These are phyloP conservation scores for Grapholita molesta DNA, from an alignment of 1,140 invertebrate species.

Conservation along the genomic window DNA sequence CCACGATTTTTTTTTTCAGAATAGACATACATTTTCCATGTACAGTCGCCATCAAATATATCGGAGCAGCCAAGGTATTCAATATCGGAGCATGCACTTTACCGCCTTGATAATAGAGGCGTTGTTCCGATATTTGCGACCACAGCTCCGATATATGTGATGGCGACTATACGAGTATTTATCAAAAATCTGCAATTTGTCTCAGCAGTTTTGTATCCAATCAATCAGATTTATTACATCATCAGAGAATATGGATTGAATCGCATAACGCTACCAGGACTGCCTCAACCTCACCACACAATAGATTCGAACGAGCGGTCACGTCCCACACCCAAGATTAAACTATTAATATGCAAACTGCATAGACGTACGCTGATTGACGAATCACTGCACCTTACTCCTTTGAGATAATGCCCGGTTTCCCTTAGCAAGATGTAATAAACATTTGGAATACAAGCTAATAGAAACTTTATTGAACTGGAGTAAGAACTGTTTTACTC, in stretches of 20 bases:
- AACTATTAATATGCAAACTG: conserved; percentile 18
- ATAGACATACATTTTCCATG: too few species aligned
- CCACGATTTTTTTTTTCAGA: too few species aligned
- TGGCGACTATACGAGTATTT: too few species aligned
- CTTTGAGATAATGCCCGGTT: not conserved
- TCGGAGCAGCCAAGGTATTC: too few species aligned
- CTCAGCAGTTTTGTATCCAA: too few species aligned
- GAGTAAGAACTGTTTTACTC: not conserved
- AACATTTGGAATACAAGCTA: not conserved
- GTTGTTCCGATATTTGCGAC: too few species aligned
- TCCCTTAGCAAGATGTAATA: not conserved
- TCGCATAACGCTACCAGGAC: not conserved
- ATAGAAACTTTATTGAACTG: not conserved
- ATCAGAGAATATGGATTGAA: not conserved
- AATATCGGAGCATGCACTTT: too few species aligned
- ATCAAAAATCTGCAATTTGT: too few species aligned
- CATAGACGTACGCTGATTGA: not conserved
- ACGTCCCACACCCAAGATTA: conserved; percentile 13
- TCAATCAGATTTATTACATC: too few species aligned
- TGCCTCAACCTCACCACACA: not conserved
- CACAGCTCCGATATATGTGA: too few species aligned
- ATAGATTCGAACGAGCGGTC: conserved; percentile 10
- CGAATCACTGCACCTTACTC: not conserved
- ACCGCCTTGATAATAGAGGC: too few species aligned
- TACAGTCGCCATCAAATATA: too few species aligned